A percentile compares a stretch with the other conserved stretches of the same genome.
Evolutionary conservation across 1,140 invertebrate genomes (phyloP).

Genomic region (Drosophila guanche): DNA sequence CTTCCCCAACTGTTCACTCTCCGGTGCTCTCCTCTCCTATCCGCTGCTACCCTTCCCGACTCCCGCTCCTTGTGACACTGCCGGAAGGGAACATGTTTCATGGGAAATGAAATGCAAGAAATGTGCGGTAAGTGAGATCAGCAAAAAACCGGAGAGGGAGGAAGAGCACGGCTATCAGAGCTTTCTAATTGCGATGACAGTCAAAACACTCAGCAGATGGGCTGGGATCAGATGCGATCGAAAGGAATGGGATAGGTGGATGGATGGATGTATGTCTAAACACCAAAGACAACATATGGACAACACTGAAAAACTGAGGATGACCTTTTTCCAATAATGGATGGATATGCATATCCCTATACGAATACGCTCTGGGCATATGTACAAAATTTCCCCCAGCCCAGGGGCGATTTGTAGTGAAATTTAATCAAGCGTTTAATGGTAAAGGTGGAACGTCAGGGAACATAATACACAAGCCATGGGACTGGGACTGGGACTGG

Average conservation of each 20-base stretch:
- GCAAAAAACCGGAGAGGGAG: constrained; percentile 20
- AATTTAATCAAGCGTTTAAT: constrained; percentile 83
- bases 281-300: constrained; percentile 61
- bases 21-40: constrained; percentile 12
- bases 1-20: constrained; percentile 48
- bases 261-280: constrained; percentile 27
- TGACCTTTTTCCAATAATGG: constrained; percentile 67
- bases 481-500: constrained; percentile 1
- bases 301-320: constrained; percentile 37
- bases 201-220: constrained; percentile 45
- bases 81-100: constrained; percentile 53
- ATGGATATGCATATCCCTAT: constrained; percentile 49
- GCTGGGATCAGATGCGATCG: constrained; percentile 27
- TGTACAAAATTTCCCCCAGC: constrained; percentile 32
- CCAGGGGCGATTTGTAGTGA: constrained; percentile 76
- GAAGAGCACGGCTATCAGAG: constrained; percentile 29
- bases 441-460: constrained; percentile 75
- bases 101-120: constrained; percentile 76
- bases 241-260: constrained; percentile 35
- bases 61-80: constrained; percentile 14
- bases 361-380: constrained; percentile 17
- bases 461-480: constrained; percentile 61
- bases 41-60: not conserved
- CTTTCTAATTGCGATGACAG: constrained; percentile 72
- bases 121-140: constrained; percentile 37